Evolutionary conservation across 2,888 invertebrate genomes (phyloP).

Genomic region (Andrena minutula): DNA sequence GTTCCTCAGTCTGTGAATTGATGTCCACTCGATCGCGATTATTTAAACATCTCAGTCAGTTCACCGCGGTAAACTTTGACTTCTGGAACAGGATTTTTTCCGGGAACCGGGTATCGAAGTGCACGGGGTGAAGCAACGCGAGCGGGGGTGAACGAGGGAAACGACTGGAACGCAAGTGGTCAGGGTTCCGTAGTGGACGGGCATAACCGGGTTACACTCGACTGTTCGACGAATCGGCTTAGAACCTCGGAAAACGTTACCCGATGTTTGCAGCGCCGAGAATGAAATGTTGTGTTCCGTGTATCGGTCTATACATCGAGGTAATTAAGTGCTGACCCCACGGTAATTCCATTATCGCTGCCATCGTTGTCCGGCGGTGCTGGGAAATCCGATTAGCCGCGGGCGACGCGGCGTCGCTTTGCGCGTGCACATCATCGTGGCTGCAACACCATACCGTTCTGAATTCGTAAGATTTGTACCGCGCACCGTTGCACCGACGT

Average conservation of each 20-base stretch:
- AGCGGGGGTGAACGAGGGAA: conserved; percentile 2
- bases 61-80: neutral
- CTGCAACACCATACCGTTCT: conserved; percentile 5
- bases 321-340: conserved; percentile 72
- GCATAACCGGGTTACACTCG: conserved; percentile 38
- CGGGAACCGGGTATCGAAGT: conserved; percentile 26
- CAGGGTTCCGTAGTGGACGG: neutral
- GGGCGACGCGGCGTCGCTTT: conserved; percentile 52
- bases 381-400: conserved; percentile 69
- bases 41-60: conserved; percentile 26
- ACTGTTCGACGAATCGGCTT: conserved; percentile 28
- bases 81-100: conserved; percentile 42
- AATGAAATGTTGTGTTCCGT: conserved; percentile 40
- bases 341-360: conserved; percentile 72
- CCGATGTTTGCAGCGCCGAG: neutral
- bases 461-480: conserved; percentile 40
- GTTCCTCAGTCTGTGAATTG: neutral
- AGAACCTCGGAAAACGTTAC: conserved; percentile 17
- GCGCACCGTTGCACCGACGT: neutral
- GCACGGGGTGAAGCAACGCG: neutral
- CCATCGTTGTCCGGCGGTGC: conserved; percentile 59
- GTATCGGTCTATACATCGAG: conserved; percentile 52
- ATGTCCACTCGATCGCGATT: conserved; percentile 31
- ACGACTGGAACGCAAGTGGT: neutral
- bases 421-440: conserved; percentile 25